Percentiles rank a stretch among this genome's conserved stretches.
phyloP scores from a whole-genome alignment of 2,888 invertebrate genomes.

The Xanthia icteritia region DNA sequence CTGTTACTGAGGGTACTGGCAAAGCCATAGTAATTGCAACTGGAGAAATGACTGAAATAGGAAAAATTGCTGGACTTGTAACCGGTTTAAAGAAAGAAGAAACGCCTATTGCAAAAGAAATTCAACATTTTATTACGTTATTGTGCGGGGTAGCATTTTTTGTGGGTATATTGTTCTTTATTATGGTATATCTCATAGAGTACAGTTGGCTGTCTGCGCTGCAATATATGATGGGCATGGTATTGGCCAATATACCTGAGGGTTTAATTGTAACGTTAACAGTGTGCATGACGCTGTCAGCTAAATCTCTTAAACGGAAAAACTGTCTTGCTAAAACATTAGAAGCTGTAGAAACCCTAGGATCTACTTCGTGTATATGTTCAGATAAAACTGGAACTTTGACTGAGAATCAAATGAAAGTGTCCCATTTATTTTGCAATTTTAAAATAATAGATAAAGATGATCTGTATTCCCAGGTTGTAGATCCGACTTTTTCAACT shows the following conservation, averaged over 20 bases:
- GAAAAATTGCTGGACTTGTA: constrained; percentile 93
- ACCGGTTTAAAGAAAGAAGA: constrained; percentile 92
- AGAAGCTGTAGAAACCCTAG: constrained; percentile 94
- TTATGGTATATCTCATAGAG: constrained; percentile 92
- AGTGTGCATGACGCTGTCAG: constrained; percentile 94
- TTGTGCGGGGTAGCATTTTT: constrained; percentile 92
- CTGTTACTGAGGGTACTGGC: constrained; percentile 93
- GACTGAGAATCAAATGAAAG: constrained; percentile 93
- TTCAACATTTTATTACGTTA: constrained; percentile 93
- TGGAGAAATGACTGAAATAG: constrained; percentile 92
- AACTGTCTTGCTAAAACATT: constrained; percentile 95
- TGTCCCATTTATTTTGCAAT: constrained; percentile 93
- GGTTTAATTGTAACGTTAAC: constrained; percentile 94
- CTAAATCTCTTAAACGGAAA: constrained; percentile 93
- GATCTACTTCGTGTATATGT: constrained; percentile 95
- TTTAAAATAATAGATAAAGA: constrained; percentile 91
- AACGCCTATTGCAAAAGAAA: constrained; percentile 95
- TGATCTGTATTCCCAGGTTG: constrained; percentile 87
- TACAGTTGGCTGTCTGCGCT: constrained; percentile 93
- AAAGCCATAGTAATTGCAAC: constrained; percentile 92
- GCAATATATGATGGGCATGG: constrained; percentile 93
- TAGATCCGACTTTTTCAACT: constrained; percentile 75
- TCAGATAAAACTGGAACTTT: constrained; percentile 95
- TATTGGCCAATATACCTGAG: constrained; percentile 95
- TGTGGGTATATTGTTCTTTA: constrained; percentile 93